These are phyloP conservation scores for Solea solea DNA, from an alignment of 2,113 vertebrate genomes.

Conservation along the genomic window DNA sequence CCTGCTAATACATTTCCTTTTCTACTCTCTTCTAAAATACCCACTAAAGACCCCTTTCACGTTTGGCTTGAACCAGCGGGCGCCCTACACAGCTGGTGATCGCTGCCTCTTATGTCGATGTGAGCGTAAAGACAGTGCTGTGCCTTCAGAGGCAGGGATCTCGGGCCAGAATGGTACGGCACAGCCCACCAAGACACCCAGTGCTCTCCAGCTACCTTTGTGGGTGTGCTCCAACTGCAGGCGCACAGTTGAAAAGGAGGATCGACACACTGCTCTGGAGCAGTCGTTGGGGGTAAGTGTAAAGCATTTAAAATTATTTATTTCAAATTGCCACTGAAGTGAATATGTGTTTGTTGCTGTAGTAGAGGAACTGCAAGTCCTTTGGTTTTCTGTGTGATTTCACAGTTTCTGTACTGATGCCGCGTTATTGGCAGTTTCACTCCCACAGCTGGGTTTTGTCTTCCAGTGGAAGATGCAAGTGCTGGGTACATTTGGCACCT, in stretches of 20 bases:
- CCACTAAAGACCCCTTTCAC: conserved; percentile 91
- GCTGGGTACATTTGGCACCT: conserved; percentile 21
- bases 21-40: neutral
- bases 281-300: conserved; percentile 87
- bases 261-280: conserved; percentile 86
- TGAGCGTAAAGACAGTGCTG: conserved; percentile 89
- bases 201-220: conserved; percentile 91
- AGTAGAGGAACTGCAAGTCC: neutral
- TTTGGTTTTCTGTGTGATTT: neutral
- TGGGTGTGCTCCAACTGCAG: conserved; percentile 97
- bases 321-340: neutral
- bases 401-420: neutral
- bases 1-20: neutral
- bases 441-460: conserved; percentile 30
- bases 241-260: conserved; percentile 93
- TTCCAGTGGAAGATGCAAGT: conserved; percentile 18
- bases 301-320: neutral
- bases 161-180: conserved; percentile 84
- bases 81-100: conserved; percentile 91
- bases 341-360: neutral
- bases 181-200: conserved; percentile 86
- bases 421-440: conserved; percentile 20
- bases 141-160: conserved; percentile 84
- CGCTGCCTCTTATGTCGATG: conserved; percentile 94
- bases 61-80: conserved; percentile 95